Evolutionary conservation across 2,797 vertebrate species (phyloP), one percentile per base, ranked within the genome.

Genomic region (Gymnoscopelus microlampas): DNA sequence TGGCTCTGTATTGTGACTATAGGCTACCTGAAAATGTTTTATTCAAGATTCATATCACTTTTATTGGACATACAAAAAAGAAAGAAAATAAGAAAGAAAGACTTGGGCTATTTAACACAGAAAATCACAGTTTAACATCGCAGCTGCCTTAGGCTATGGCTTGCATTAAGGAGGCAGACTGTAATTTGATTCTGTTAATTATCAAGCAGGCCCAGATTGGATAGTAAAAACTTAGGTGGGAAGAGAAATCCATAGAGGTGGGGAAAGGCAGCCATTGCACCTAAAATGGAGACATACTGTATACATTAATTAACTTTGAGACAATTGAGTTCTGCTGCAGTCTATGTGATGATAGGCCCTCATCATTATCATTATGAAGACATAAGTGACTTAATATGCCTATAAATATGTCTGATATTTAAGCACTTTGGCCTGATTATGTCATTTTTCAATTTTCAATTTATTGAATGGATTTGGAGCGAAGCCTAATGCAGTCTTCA

Each of bases 101-200:
- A 48, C 48, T 47, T 44, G n/a, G 47, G 19, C 54, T 65, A 5
- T 73, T 56, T 4, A 8, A 14, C 51, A 68, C 6, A 24, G 15
- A 57, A 1, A 69, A 60, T 49, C 3, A 71, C 39, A 68, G 53
- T 44, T 29, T 53, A 57, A 3, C n/a, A 55, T 50, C 32, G 61
- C 61, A 66, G 63, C 55, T 69, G 53, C 66, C 32, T 61, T 3
- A 2, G 26, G 26, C 26, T 44, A 29, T 64, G 32, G 58, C 48
- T 49, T 65, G 58, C 55, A 29, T 35, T 24, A 47, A 74, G 58
- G 19, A 73, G 58, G 19, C 49, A 64, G 62, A 53, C 10, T 54
- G 76, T 15, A 77, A 55, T 63, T 61, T 65, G 59, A 14, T 57
- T 63, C 49, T 66, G 11, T 63, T 84, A 71, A 82, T 89, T 76